Conservation (phyloP, 1,140 invertebrate species). For the Artemia franciscana region DNA sequence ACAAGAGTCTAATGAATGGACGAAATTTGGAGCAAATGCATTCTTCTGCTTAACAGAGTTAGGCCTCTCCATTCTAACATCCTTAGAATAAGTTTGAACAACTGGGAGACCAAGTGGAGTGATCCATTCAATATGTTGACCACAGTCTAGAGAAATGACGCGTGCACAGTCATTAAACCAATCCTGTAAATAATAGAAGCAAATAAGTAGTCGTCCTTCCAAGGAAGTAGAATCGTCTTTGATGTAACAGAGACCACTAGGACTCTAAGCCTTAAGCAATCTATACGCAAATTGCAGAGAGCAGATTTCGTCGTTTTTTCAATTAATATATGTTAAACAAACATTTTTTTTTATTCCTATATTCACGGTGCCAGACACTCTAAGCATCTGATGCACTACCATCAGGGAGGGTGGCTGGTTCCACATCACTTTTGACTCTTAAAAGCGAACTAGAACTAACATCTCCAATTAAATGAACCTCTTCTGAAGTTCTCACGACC, state of each 20-base stretch:
- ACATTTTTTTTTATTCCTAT: too few species aligned
- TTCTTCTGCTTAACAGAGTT: slow-evolving; percentile 84
- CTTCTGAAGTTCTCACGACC: too few species aligned
- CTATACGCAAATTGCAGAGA: too few species aligned
- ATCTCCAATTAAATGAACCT: too few species aligned
- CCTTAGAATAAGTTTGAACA: slow-evolving; percentile 62
- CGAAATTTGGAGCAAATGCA: slow-evolving; percentile 96
- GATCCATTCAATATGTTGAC: slow-evolving; percentile 69
- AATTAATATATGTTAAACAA: too few species aligned
- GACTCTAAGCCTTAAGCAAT: not conserved
- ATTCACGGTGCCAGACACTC: too few species aligned
- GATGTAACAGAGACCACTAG: not conserved
- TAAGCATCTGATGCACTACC: too few species aligned
- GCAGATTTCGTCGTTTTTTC: too few species aligned
- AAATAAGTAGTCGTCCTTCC: not conserved
- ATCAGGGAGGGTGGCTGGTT: too few species aligned
- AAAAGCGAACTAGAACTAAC: too few species aligned
- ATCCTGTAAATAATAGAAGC: slow-evolving; percentile 31
- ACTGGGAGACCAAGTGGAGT: slow-evolving; percentile 85
- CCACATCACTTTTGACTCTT: too few species aligned
- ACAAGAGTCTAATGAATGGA: slow-evolving; percentile 90
- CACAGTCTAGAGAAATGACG: slow-evolving; percentile 41
- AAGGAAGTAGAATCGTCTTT: not conserved
- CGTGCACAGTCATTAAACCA: slow-evolving; percentile 84
- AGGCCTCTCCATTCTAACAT: slow-evolving; percentile 34